Evolutionary conservation across 2,888 invertebrate genomes (phyloP).

Genomic region (Hirtodrosophila alboralis): DNA sequence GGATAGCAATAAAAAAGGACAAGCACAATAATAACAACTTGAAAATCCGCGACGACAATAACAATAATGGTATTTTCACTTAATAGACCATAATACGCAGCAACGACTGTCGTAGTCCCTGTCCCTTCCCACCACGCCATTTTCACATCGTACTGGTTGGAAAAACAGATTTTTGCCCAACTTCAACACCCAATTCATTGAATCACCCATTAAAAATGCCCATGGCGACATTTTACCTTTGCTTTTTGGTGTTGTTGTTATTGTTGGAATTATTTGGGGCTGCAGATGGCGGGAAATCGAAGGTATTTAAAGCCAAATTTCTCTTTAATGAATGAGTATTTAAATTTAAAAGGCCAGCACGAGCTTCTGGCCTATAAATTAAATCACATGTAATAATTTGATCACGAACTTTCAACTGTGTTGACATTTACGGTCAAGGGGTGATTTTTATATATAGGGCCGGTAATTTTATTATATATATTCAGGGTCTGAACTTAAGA

Average conservation of each 20-base stretch:
- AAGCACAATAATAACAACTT: constrained; percentile 28
- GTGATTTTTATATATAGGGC: background rate
- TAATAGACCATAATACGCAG: constrained; percentile 80
- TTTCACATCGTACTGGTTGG: background rate
- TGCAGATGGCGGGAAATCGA: constrained; percentile 18
- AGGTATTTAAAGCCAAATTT: constrained; percentile 13
- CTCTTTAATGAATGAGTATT: constrained; percentile 52
- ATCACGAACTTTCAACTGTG: constrained; percentile 51
- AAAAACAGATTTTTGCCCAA: constrained; percentile 43
- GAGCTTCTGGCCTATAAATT: constrained; percentile 50
- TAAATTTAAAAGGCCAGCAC: constrained; percentile 54
- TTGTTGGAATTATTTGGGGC: constrained; percentile 13
- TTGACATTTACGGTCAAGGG: constrained; percentile 27
- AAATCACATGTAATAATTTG: constrained; percentile 62
- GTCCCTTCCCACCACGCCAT: background rate
- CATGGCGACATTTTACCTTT: constrained; percentile 61
- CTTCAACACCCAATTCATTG: constrained; percentile 57
- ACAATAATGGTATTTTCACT: constrained; percentile 76
- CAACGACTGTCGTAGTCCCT: constrained; percentile 36
- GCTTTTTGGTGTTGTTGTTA: constrained; percentile 36
- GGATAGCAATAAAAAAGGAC: constrained; percentile 39
- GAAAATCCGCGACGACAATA: constrained; percentile 49
- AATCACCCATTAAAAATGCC: constrained; percentile 65
- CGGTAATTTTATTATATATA: background rate
- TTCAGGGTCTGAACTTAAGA: constrained; percentile 35